Evolutionary conservation across 2,113 vertebrate genomes (phyloP).

Genomic region (Tenrec ecaudatus): DNA sequence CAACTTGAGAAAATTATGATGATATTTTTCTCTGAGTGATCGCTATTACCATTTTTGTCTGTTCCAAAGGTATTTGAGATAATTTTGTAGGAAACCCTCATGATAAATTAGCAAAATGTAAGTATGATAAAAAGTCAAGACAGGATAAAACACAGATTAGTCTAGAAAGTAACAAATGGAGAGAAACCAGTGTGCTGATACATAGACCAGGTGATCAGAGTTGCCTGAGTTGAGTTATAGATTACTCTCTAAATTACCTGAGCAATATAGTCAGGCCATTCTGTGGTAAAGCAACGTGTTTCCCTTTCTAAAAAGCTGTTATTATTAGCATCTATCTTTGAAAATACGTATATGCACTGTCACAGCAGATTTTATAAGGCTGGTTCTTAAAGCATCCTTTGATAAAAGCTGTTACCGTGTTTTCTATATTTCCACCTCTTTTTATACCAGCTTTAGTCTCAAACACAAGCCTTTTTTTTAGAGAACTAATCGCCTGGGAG

Average conservation of each 20-base stretch:
- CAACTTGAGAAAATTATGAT: slow-evolving; percentile 13
- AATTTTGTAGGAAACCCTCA: background rate
- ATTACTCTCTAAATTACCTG: background rate
- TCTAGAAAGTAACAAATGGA: background rate
- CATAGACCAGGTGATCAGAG: background rate
- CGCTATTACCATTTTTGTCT: background rate
- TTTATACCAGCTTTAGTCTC: too few relatives aligned
- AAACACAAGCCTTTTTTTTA: too few relatives aligned
- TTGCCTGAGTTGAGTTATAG: background rate
- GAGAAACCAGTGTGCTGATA: background rate
- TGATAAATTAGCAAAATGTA: slow-evolving; percentile 44
- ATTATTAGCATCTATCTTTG: background rate
- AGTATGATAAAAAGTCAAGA: background rate
- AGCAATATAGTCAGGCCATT: background rate
- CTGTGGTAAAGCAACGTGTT: background rate
- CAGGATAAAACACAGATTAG: background rate
- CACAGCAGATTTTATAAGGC: background rate
- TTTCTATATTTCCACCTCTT: too few relatives aligned
- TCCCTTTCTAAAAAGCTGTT: background rate
- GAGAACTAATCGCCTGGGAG: too few relatives aligned
- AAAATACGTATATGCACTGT: background rate
- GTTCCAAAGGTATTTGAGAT: background rate
- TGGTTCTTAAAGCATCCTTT: slow-evolving; percentile 30
- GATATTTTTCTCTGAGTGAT: background rate
- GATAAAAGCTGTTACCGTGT: background rate